A percentile compares a stretch with the other conserved stretches of the same genome.
Conservation (phyloP, 2,888 invertebrate genomes). For the Brachylomia viminalis region DNA sequence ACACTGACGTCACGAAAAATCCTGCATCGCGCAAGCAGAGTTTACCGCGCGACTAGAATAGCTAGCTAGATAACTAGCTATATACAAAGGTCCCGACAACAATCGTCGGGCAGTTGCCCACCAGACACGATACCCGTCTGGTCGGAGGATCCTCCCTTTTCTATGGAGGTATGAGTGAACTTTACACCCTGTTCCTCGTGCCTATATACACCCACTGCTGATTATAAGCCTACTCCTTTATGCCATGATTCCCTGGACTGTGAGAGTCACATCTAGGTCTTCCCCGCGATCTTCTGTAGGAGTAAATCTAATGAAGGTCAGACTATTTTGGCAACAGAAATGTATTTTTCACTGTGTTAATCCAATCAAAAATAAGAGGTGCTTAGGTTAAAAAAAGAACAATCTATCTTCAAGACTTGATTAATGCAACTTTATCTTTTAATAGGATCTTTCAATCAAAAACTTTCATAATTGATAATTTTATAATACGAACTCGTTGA, state of each 20-base stretch:
- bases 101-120: no score
- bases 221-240: not conserved
- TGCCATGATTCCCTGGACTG: not conserved
- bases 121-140: no score
- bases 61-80: no score
- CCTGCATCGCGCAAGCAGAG: no score
- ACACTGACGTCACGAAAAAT: no score
- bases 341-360: not conserved
- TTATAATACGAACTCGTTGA: not conserved
- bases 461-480: not conserved
- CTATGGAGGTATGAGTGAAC: no score
- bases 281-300: not conserved
- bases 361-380: not conserved
- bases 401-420: not conserved
- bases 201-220: not conserved
- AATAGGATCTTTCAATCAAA: not conserved
- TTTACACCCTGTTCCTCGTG: no score
- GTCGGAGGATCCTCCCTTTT: no score
- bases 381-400: not conserved
- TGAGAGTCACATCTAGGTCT: not conserved
- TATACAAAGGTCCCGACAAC: no score
- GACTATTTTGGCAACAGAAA: not conserved
- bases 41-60: no score
- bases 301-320: not conserved
- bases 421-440: not conserved